Evolutionary conservation across 2,113 vertebrate species (phyloP).

Genomic region (Sterna hirundo): DNA sequence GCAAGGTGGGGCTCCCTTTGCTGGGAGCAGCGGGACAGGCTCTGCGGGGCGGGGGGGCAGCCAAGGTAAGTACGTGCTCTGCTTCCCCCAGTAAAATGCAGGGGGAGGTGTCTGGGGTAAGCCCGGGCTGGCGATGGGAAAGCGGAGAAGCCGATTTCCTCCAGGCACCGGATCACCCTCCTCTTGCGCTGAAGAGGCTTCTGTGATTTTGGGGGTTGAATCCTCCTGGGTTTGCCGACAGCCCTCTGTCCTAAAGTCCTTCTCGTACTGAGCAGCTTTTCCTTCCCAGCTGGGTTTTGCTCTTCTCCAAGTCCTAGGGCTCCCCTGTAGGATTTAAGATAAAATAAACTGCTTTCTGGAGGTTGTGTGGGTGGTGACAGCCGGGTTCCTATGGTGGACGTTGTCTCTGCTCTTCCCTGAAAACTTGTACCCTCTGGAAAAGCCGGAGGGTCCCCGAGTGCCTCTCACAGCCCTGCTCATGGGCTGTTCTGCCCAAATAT

Average conservation of each 20-base stretch:
- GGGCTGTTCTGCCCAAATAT: background rate
- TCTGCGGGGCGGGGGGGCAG: fast-evolving
- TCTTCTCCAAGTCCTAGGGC: background rate
- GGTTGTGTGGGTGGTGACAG: no score
- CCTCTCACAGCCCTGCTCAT: background rate
- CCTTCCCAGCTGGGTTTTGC: background rate
- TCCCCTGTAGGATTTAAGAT: background rate
- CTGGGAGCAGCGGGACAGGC: fast-evolving
- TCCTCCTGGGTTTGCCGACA: background rate
- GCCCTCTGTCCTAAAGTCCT: background rate
- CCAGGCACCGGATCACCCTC: fast-evolving
- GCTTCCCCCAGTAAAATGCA: background rate
- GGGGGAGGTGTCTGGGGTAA: fast-evolving
- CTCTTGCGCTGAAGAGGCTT: background rate
- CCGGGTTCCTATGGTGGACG: background rate
- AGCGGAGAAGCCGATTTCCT: background rate
- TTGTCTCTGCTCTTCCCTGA: background rate
- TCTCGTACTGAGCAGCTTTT: background rate
- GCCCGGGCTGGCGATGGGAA: fast-evolving
- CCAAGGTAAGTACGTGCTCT: fast-evolving
- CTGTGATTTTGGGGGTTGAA: background rate
- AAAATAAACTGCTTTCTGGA: background rate
- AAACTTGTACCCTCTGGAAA: background rate
- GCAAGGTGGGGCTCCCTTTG: background rate
- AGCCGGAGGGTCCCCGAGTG: fast-evolving